Conservation (phyloP, 2,113 vertebrate species). For the Cyprinodon variegatus region DNA sequence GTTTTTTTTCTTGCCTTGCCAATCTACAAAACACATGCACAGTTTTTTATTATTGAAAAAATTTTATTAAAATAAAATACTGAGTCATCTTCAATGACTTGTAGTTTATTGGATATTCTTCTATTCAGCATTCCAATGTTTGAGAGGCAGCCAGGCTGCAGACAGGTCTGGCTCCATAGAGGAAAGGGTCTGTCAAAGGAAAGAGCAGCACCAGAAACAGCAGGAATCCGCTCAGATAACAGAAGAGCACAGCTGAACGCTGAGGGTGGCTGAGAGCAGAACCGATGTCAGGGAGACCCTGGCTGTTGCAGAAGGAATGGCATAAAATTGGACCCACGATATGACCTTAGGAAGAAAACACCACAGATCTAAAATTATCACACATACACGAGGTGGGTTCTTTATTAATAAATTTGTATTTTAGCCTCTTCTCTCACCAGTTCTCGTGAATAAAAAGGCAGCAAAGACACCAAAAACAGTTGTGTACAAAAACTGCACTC, state of each 20-base stretch:
- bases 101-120: slow-evolving; percentile 17
- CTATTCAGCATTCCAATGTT: slow-evolving; percentile 57
- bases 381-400: background rate
- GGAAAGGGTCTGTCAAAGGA: slow-evolving; percentile 79
- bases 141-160: slow-evolving; percentile 64
- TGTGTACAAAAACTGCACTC: slow-evolving; percentile 85
- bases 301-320: slow-evolving; percentile 85
- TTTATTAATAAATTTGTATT: background rate
- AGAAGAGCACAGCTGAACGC: slow-evolving; percentile 24
- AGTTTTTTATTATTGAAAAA: slow-evolving; percentile 6
- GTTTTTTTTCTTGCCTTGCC: slow-evolving; percentile 20
- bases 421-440: slow-evolving; percentile 63
- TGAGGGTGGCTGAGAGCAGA: slow-evolving; percentile 68
- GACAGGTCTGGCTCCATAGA: slow-evolving; percentile 79
- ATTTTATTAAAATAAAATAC: slow-evolving; percentile 16
- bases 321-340: slow-evolving; percentile 82
- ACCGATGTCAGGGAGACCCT: slow-evolving; percentile 80
- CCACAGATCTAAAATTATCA: background rate
- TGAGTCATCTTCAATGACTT: background rate
- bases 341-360: slow-evolving; percentile 71
- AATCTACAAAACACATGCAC: slow-evolving; percentile 10
- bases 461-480: slow-evolving; percentile 83
- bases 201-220: slow-evolving; percentile 64
- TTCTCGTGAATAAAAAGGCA: slow-evolving; percentile 84
- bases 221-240: slow-evolving; percentile 40